Base-by-base conservation (phyloP, 1,140 invertebrate genomes). In the Helicoverpa armigera region DNA sequence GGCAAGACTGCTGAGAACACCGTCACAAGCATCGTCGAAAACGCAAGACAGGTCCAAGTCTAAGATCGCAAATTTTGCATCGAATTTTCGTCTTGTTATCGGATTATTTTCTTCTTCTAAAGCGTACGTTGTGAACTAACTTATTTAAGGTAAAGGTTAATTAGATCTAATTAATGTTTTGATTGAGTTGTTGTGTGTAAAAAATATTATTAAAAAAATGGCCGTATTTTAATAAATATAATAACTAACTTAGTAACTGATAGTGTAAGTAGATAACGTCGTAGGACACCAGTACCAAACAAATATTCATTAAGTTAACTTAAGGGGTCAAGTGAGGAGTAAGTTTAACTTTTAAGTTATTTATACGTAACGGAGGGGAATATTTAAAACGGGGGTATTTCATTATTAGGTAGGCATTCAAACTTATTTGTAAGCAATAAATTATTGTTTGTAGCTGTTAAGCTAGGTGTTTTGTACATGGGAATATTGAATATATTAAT, bases 11-110 rank as follows among this genome's bases (percentile, higher is more conserved):
- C 81, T 2, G 85, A 86, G 5, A 92, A 91, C 74, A 58, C 89
- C 7, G 87, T 94, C 4, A 90, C 90, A 2, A 91, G 78, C 53
- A 94, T 94, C 82, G 88, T 94, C 14, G 90, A 94, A 56, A 89
- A 88, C 50, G 90, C 89, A 29, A 81, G 89, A 50, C 83, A 90
- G 5, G 77, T 92, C 13, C 56, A 88, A 69, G 84, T 85, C 56
- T 92, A 90, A 81, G 29, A 18, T 70, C 16, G 50, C 63, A 18
- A 18, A 82, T 67, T 69, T 78, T 18, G 4, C 70, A 18, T 48
- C 63, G 56, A 12, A 58, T n/a, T n/a, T n/a, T n/a, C n/a, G n/a
- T 78, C 56, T 54, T 73, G 72, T 80, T 53, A 65, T 69, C 76
- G 60, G 72, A 76, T 67, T 80, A 31, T 29, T 75, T 63, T 35